Evolutionary conservation across 2,113 vertebrate genomes (phyloP).

Genomic region (Anthoscopus minutus): DNA sequence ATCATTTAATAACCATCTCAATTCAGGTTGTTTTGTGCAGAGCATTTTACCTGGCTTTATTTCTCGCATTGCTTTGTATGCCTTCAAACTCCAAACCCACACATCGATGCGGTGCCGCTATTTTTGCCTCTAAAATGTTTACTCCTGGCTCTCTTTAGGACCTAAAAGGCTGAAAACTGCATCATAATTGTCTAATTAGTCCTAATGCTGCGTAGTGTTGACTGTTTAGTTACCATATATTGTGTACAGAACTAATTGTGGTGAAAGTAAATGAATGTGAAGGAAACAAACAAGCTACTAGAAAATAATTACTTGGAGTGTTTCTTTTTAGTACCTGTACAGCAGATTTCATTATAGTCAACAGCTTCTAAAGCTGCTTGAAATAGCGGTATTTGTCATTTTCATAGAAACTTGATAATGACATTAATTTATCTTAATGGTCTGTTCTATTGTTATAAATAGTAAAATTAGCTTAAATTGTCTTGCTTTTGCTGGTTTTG

Average conservation of each 20-base stretch:
- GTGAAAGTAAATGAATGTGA: conserved; percentile 99
- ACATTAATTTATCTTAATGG: conserved; percentile 99
- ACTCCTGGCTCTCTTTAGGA: conserved; percentile 84
- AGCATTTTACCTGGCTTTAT: conserved; percentile 41
- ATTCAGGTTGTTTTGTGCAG: not conserved
- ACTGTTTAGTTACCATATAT: conserved; percentile 84
- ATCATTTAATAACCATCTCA: conserved; percentile 35
- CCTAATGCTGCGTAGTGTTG: conserved; percentile 88
- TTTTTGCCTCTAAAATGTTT: conserved; percentile 81
- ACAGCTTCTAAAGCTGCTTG: conserved; percentile 99
- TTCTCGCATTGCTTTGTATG: conserved; percentile 56
- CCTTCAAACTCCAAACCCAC: conserved; percentile 64
- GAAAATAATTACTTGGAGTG: conserved; percentile 99
- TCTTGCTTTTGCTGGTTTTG: conserved; percentile 98
- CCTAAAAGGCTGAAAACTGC: conserved; percentile 95
- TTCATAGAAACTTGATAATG: conserved; percentile 99
- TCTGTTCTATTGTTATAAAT: conserved; percentile 99
- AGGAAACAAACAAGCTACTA: conserved; percentile 99
- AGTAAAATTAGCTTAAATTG: conserved; percentile 99
- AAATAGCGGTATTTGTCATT: conserved; percentile 99
- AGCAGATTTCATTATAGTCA: conserved; percentile 99
- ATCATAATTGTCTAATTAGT: conserved; percentile 99
- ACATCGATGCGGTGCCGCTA: conserved; percentile 63
- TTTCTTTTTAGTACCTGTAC: conserved; percentile 99
- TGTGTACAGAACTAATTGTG: conserved; percentile 97